phyloP scores from a whole-genome alignment of 2,113 vertebrate species.

The Gobio gobio region DNA sequence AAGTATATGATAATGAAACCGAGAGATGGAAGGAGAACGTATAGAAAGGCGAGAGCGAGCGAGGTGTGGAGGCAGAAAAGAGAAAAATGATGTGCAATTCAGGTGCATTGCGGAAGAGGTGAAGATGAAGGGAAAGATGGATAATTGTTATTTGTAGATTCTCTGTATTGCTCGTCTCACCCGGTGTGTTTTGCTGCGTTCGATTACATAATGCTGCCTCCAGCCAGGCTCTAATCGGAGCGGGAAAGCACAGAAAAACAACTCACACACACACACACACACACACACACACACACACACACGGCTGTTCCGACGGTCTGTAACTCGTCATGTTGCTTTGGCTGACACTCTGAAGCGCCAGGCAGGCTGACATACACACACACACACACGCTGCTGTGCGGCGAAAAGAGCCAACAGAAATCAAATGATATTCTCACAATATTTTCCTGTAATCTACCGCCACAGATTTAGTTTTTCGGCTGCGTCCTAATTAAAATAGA shows the following conservation, averaged over 20 bases:
- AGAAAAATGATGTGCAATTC: constrained; percentile 27
- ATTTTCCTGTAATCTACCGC: neutral
- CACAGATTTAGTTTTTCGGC: neutral
- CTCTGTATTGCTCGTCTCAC: constrained; percentile 27
- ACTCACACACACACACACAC: constrained; percentile 5
- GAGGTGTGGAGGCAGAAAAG: constrained; percentile 29
- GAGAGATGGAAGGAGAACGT: too few species aligned
- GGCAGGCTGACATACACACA: constrained; percentile 5
- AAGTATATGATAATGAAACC: too few species aligned
- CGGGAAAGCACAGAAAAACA: constrained; percentile 52
- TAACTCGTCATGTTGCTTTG: constrained; percentile 9
- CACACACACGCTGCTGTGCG: neutral
- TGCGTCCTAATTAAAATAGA: neutral
- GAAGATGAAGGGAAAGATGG: constrained; percentile 41
- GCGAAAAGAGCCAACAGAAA: neutral
- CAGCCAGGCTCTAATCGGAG: constrained; percentile 61
- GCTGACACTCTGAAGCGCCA: constrained; percentile 1
- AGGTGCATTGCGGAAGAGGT: constrained; percentile 37
- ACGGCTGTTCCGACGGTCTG: neutral
- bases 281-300: neutral
- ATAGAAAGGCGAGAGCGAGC: neutral
- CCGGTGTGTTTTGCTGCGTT: constrained; percentile 32
- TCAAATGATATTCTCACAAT: neutral
- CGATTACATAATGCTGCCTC: constrained; percentile 70
- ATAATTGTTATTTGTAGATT: constrained; percentile 48